These are phyloP conservation scores for Mirounga angustirostris DNA, from an alignment of 2,113 vertebrate genomes.

Conservation along the genomic window DNA sequence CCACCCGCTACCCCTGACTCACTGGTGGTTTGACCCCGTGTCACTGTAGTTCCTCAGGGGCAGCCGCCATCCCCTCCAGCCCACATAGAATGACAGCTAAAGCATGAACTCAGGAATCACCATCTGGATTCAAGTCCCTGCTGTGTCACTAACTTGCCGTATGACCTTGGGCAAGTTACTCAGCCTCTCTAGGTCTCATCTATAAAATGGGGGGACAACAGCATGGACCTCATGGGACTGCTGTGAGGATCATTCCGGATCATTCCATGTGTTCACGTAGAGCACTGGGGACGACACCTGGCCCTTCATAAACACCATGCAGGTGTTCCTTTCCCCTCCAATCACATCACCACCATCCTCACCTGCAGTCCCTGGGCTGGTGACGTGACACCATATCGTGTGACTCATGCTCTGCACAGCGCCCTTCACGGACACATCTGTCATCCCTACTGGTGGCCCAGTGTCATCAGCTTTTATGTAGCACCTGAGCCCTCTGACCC, in stretches of 20 bases:
- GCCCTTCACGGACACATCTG: not conserved
- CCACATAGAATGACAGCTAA: not conserved
- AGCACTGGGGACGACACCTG: not conserved
- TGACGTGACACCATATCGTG: fast-evolving
- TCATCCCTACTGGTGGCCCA: too few species aligned
- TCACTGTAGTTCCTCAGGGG: not conserved
- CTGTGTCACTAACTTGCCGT: not conserved
- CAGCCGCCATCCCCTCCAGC: not conserved
- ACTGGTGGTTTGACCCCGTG: not conserved
- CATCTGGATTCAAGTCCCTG: not conserved
- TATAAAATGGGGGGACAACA: not conserved
- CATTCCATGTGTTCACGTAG: not conserved
- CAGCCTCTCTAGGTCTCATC: not conserved
- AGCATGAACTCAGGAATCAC: not conserved
- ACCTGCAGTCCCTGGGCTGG: not conserved
- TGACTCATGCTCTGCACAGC: not conserved
- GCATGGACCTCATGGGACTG: not conserved
- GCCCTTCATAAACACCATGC: too few species aligned
- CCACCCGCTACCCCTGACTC: not conserved
- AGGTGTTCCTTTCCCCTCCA: not conserved
- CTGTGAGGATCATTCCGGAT: not conserved
- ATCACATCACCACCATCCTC: not conserved
- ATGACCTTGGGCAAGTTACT: not conserved
- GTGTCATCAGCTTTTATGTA: not conserved
- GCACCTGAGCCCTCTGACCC: not conserved